Base-by-base conservation (phyloP, 2,888 invertebrate species). In the Papilio demoleus region DNA sequence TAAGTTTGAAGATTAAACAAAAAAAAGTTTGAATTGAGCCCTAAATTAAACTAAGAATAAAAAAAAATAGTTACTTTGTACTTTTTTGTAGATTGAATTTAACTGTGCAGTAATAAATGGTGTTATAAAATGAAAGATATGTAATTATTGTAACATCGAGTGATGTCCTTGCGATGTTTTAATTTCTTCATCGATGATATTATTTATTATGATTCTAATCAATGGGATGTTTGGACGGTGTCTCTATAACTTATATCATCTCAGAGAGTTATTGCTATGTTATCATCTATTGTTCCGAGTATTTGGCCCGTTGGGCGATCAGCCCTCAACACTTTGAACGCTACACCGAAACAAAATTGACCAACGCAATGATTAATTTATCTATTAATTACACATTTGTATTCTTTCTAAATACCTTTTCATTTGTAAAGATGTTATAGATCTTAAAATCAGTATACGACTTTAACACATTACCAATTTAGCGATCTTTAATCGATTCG, bases 211-310 rank as follows among this genome's bases (percentile, higher is more conserved):
- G 75, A 40, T 77, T 81, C 82, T 85, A 84, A 82, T 89, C 86
- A 89, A 89, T 89, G 82, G 79, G 53, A 53, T 88, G 85, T 91
- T 90, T 86, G 85, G 79, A 80, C 74, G 81, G 79, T 74, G 79
- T 77, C 73, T 76, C 76, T 76, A 84, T 84, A 81, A 83, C 84
- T 86, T 76, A 88, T 82, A 87, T 87, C 84, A 88, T 84, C 81
- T 70, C 75, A 56, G 65, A 68, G 72, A 79, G 80, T 79, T 81
- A 80, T 87, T 77, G 81, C 79, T 81, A 80, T 87, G 79, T 79
- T 82, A 76, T 81, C 74, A 81, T 84, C 84, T 82, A 87, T 90
- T 89, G 90, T 88, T 85, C 76, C 71, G 71, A 67, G 75, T 74
- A 74, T 79, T 79, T 70, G 79, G 75, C 73, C 76, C 79, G 73